Percentiles rank a stretch among this genome's conserved stretches.
These are phyloP conservation scores for Addax nasomaculatus DNA, from an alignment of 2,113 vertebrate species.

Conservation along the genomic window DNA sequence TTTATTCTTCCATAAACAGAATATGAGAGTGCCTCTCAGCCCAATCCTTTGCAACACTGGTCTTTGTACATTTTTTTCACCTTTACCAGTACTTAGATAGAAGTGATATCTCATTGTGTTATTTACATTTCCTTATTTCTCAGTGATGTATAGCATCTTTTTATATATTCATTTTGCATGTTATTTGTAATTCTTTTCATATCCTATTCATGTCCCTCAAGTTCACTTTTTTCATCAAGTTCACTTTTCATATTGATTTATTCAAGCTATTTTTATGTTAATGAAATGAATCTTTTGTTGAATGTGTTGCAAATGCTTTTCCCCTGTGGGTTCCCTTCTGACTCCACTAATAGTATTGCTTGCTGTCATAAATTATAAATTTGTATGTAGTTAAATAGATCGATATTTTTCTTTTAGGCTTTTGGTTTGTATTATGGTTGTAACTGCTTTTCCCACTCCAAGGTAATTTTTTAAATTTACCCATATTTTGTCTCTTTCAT, in stretches of 20 bases:
- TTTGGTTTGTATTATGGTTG: neutral
- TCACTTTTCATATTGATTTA: neutral
- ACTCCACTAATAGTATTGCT: neutral
- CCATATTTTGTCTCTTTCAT: neutral
- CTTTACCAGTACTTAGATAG: neutral
- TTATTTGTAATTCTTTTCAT: neutral
- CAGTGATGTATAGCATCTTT: neutral
- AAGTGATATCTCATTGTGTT: neutral
- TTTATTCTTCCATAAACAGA: neutral
- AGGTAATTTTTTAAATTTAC: neutral
- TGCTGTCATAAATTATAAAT: neutral
- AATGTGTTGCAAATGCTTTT: neutral
- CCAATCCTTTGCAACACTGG: neutral
- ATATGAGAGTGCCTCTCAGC: too few relatives aligned
- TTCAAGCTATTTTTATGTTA: neutral
- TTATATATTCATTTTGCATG: neutral
- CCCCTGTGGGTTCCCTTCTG: neutral
- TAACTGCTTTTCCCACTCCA: neutral
- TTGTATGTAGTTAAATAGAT: neutral
- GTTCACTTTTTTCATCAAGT: neutral
- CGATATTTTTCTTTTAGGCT: neutral
- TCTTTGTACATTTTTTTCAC: neutral
- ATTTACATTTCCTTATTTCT: neutral
- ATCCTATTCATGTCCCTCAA: neutral
- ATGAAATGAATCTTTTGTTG: neutral